Evolutionary conservation across 1,140 invertebrate genomes (phyloP), one percentile per base, ranked within the genome.

Genomic region (Drosophila sucinea): DNA sequence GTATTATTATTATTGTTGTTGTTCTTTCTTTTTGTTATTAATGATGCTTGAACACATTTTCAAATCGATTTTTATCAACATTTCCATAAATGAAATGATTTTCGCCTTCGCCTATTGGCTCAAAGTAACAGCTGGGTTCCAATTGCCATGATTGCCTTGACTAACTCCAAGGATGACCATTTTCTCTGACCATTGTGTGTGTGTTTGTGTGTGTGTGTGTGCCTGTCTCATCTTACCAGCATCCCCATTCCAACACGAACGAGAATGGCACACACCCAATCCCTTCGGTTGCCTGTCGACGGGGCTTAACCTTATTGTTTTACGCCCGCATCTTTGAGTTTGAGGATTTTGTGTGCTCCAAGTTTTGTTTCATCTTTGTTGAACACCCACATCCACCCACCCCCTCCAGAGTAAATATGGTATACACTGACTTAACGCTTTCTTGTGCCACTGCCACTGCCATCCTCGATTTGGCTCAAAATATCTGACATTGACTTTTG

Each of bases 331-430:
- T 51, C 44, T 51, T 51, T 51, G 23, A 25, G 44, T 51, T 51
- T 25, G 44, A 25, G 35, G 35, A 10, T 38, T 27, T 8, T 51
- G 44, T 51, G 23, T 27, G 44, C 25, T 51, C 10, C 25, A 51
- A 51, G 7, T 51, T 51, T 51, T 51, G 44, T 51, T 51, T 51
- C 44, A 51, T 51, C 44, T 51, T 51, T 51, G 44, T 51, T 51
- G 44, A 51, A 38, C 35, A 38, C 11, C 35, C 35, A 0, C 10
- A 11, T 27, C 4, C 40, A 3, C n/a, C 40, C 40, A 4, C n/a
- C n/a, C 41, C 41, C 4, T 44, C 17, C 4, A 47, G 5, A 23
- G 44, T 23, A 47, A 51, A 51, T 51, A 51, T 51, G 44, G 44
- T 25, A 17, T 17, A 51, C 44, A 51, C 23, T 51, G 44, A 51